Evolutionary conservation across 2,113 vertebrate species (phyloP), one percentile per base, ranked within the genome.

Genomic region (Carettochelys insculpta): DNA sequence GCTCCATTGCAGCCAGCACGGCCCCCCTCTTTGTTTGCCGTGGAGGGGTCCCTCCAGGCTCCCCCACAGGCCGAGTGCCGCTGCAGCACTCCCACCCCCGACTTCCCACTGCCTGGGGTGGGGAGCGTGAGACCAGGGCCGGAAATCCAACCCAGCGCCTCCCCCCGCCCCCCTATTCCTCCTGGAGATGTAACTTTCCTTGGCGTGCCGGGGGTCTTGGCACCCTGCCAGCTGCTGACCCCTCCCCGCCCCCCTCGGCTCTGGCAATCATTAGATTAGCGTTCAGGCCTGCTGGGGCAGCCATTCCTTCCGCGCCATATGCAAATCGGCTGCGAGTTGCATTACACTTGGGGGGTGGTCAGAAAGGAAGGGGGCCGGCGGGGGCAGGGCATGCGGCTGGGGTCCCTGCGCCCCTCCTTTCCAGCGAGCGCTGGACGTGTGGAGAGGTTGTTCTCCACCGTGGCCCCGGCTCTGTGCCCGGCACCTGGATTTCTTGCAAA

Each of bases 401-500:
- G 82, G 19, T 5, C 54, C 41, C 5, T 83, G 3, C 11, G 10
- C 0, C 17, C 56, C 58, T 92, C 82, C 80, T 92, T 90, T 77
- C 79, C 12, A 50, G 77, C 16, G 5, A 90, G 16, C 43, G 38
- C 20, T 51, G 94, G 65, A 17, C 0, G 3, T 5, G 82, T 22
- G 3, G 65, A 94, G 95, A 83, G 91, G 22, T 89, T 90, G 92
- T 79, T 86, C 71, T 87, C 88, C 12, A 9, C 48, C 76, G 56
- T 94, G 95, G 94, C 94, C 91, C 96, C 93, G 77, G 24, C 58
- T 77, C 94, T 27, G 2, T 95, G 93, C 97, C 97, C 90, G 8
- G 95, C 97, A 96, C 97, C 97, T 94, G 98, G 80, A 89, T 95
- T 95, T 97, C 96, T 96, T 93, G 95, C 96, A 43, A 75, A 56